Percentiles rank a stretch among this genome's conserved stretches.
phyloP scores from a whole-genome alignment of 2,888 invertebrate genomes.

The Mamestra brassicae region DNA sequence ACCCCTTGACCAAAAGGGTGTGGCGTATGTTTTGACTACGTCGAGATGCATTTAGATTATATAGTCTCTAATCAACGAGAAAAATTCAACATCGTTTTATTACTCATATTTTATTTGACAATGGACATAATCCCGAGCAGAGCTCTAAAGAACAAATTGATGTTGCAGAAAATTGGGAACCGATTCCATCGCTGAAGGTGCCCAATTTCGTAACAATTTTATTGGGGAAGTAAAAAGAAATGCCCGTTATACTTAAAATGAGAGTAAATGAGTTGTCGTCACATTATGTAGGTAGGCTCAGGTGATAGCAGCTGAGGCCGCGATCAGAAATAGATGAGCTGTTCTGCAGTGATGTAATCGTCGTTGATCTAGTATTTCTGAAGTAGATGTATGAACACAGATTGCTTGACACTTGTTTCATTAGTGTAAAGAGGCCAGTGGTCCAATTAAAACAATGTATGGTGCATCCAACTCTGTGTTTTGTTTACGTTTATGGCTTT shows the following conservation, averaged over 20 bases:
- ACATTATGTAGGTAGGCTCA: slow-evolving; percentile 57
- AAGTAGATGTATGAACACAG: slow-evolving; percentile 48
- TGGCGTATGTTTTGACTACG: slow-evolving; percentile 14
- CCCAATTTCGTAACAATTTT: slow-evolving; percentile 45
- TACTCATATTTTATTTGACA: slow-evolving; percentile 15
- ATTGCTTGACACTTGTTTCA: slow-evolving; percentile 50
- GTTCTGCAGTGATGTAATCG: slow-evolving; percentile 63
- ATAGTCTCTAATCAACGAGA: slow-evolving; percentile 13
- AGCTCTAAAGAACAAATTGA: slow-evolving; percentile 48
- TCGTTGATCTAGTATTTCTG: slow-evolving; percentile 58
- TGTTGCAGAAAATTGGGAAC: slow-evolving; percentile 56
- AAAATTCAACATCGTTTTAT: slow-evolving; percentile 2
- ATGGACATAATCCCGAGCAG: slow-evolving; percentile 30
- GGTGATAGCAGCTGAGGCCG: slow-evolving; percentile 65
- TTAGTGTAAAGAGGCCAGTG: slow-evolving; percentile 52
- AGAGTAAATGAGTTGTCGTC: slow-evolving; percentile 64
- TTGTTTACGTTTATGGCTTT: slow-evolving; percentile 42
- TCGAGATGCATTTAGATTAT: slow-evolving; percentile 2
- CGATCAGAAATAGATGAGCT: slow-evolving; percentile 64
- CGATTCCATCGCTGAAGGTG: slow-evolving; percentile 32
- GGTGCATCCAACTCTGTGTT: slow-evolving; percentile 23
- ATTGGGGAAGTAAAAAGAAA: slow-evolving; percentile 48
- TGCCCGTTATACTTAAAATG: slow-evolving; percentile 32
- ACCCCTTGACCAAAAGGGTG: background rate
- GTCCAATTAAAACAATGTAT: slow-evolving; percentile 41